These are phyloP conservation scores for Pinna nobilis DNA, from an alignment of 1,140 invertebrate species.

Conservation along the genomic window DNA sequence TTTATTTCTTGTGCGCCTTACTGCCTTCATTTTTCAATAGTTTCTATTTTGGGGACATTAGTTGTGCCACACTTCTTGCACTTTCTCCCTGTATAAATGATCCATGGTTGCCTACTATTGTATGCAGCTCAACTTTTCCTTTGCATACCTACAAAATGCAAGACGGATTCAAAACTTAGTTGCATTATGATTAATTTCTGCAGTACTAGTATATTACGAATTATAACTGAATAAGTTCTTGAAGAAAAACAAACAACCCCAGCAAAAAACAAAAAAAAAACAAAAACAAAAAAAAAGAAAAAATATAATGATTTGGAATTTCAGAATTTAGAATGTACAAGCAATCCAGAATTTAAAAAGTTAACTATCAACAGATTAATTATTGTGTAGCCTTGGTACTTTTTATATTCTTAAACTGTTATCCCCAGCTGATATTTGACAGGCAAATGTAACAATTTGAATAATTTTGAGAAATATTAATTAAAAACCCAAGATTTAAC, in stretches of 20 bases:
- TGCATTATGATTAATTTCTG: neutral
- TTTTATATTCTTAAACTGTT: neutral
- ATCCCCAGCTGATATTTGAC: neutral
- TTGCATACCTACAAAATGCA: constrained; percentile 53
- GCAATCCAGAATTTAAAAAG: neutral
- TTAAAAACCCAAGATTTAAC: no score
- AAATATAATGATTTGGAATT: neutral
- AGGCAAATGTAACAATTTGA: neutral
- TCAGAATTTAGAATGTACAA: no score
- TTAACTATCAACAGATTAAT: neutral
- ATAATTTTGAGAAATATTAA: no score
- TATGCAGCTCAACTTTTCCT: constrained; percentile 43
- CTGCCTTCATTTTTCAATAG: no score
- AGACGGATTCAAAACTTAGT: neutral
- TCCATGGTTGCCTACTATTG: constrained; percentile 57
- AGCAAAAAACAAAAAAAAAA: neutral
- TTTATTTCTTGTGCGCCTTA: no score
- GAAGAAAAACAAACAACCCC: neutral
- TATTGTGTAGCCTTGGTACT: neutral
- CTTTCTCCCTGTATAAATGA: constrained; percentile 56
- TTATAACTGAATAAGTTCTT: neutral
- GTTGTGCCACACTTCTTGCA: no score
- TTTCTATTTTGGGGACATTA: no score
- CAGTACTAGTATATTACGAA: neutral
- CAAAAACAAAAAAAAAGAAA: neutral